phyloP scores from a whole-genome alignment of 1,140 invertebrate species.

The Zaprionus taronus region DNA sequence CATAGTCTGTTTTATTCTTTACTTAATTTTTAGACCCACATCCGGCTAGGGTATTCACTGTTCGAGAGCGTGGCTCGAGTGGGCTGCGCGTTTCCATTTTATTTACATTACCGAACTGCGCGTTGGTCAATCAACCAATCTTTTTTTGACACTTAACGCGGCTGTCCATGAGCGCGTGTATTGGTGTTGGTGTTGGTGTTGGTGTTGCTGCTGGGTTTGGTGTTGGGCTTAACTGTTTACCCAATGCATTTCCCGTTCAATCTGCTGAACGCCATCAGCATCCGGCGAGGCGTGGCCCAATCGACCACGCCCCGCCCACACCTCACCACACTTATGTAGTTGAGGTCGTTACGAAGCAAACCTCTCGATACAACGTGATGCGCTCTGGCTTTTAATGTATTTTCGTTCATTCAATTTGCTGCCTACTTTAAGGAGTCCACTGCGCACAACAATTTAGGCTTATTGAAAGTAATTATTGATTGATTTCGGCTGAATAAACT shows the following conservation, averaged over 20 bases:
- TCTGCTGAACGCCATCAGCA: neutral
- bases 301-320: neutral
- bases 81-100: neutral
- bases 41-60: neutral
- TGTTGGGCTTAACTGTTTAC: slow-evolving; percentile 1
- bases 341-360: neutral
- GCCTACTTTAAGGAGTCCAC: neutral
- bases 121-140: slow-evolving; percentile 3
- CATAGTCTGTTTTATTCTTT: too few species aligned
- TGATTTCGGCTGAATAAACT: too few species aligned
- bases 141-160: slow-evolving; percentile 6
- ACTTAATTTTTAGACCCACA: too few species aligned
- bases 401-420: neutral
- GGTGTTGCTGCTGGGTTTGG: neutral
- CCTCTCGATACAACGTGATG: neutral
- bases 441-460: neutral
- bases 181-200: neutral
- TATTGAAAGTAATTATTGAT: too few species aligned
- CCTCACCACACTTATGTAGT: neutral
- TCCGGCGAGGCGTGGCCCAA: neutral
- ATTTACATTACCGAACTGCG: slow-evolving; percentile 3
- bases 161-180: neutral
- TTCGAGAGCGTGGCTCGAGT: neutral
- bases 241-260: slow-evolving; percentile 1
- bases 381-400: neutral